Conservation (phyloP, 2,797 vertebrate genomes). For the Buceros bicornis region DNA sequence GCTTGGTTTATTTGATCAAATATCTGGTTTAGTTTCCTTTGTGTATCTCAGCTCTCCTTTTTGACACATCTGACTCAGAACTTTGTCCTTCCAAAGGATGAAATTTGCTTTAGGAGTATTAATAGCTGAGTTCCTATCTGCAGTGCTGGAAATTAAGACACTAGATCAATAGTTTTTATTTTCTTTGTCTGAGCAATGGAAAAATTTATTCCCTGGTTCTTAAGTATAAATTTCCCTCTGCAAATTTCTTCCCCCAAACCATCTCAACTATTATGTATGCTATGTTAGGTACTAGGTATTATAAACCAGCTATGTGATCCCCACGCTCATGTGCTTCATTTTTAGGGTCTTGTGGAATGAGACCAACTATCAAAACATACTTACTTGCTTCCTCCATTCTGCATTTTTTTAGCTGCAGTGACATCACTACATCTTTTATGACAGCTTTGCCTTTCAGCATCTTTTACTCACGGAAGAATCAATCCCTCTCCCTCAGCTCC, state of each 20-base stretch:
- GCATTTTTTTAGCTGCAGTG: neutral
- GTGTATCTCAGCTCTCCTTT: neutral
- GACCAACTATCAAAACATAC: neutral
- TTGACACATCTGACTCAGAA: neutral
- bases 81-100: neutral
- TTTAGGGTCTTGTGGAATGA: neutral
- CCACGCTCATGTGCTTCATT: neutral
- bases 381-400: neutral
- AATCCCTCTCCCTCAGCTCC: neutral
- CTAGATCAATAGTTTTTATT: neutral
- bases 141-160: neutral
- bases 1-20: neutral
- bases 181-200: neutral
- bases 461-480: neutral
- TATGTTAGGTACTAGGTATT: neutral
- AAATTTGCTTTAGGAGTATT: neutral
- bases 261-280: neutral
- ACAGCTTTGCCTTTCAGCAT: conserved; percentile 6
- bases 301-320: neutral
- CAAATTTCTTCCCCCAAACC: neutral
- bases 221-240: neutral
- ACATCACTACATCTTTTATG: neutral
- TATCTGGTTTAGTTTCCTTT: neutral
- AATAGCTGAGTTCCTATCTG: neutral
- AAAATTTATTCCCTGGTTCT: neutral